Conservation (phyloP, 1,140 invertebrate species). For the Hestina assimilis region DNA sequence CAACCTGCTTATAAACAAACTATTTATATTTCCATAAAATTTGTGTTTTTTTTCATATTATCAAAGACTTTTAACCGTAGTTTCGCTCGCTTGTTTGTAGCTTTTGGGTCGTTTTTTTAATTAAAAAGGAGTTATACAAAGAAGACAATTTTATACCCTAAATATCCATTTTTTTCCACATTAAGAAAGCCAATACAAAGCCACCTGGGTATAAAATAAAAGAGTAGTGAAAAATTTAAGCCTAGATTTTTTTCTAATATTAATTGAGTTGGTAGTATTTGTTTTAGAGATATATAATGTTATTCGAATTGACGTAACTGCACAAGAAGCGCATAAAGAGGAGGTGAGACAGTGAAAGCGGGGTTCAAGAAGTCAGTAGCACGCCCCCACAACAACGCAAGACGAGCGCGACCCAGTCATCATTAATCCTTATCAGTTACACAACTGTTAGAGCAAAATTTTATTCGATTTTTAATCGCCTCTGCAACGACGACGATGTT, state of each 20-base stretch:
- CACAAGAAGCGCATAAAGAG: slow-evolving; percentile 25
- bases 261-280: background rate
- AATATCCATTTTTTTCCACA: too few relatives aligned
- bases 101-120: too few relatives aligned
- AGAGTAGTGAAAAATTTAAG: too few relatives aligned
- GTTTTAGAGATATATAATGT: background rate
- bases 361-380: slow-evolving; percentile 62
- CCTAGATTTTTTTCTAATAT: background rate
- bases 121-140: too few relatives aligned
- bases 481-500: background rate
- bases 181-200: too few relatives aligned
- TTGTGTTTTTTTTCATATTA: too few relatives aligned
- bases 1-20: too few relatives aligned
- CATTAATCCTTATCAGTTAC: slow-evolving; percentile 27
- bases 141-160: too few relatives aligned
- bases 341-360: slow-evolving; percentile 49
- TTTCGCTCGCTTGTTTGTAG: too few relatives aligned
- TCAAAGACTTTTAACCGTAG: too few relatives aligned
- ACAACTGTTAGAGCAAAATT: slow-evolving; percentile 8
- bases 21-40: too few relatives aligned
- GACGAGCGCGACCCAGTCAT: slow-evolving; percentile 13
- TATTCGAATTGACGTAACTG: slow-evolving; percentile 23
- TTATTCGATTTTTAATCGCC: slow-evolving; percentile 3
- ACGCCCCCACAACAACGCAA: slow-evolving; percentile 18
- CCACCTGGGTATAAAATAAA: too few relatives aligned